Base-by-base conservation (phyloP, 1,140 invertebrate genomes). In the Halictus rubicundus region DNA sequence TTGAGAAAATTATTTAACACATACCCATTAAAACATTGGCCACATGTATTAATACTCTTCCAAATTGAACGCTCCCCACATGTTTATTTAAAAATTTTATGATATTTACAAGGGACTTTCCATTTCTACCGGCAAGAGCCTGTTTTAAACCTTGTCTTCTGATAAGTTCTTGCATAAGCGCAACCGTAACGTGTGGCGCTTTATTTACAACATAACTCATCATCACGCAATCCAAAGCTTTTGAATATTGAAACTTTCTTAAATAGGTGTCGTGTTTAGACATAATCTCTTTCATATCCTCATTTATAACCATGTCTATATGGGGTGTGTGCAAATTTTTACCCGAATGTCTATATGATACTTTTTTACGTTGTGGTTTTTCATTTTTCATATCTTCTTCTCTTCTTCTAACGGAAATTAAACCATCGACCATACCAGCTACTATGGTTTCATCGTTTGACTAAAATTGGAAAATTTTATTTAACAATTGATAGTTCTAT, bases 401-500 rank as follows among this genome's bases (percentile, higher is more conserved):
- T 92, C 96, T 94, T 89, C 96, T 95, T 80, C 95, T 95, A 32
- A 99, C 96, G 7, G 97, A 98, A 79, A 99, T 95, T 57, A 99
- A 93, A 63, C 98, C 97, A 93, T 98, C 97, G n/a, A 97, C 95
- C 96, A 98, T 98, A 68, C 98, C 98, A 68, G 96, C 96, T 54
- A 96, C 97, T 80, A 99, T 90, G 32, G 96, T 96, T 88, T 97
- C 96, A 93, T 99, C 97, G 89, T 97, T 95, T 77, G 95, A 93
- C 92, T 98, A 94, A 84, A 96, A 70, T 78, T 63, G 64, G 0
- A 64, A 54, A 49, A 39, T 39, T 1, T 9, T 9, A 9, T 37
- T 60, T n/a, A 42, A 8, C 37, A 63, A 49, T 66, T 46, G 21
- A 27, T 52, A 78, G 10, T 39, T 23, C 21, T 4, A 61, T 52